Base-by-base conservation (phyloP, 2,888 invertebrate species). In the Catocala nupta region DNA sequence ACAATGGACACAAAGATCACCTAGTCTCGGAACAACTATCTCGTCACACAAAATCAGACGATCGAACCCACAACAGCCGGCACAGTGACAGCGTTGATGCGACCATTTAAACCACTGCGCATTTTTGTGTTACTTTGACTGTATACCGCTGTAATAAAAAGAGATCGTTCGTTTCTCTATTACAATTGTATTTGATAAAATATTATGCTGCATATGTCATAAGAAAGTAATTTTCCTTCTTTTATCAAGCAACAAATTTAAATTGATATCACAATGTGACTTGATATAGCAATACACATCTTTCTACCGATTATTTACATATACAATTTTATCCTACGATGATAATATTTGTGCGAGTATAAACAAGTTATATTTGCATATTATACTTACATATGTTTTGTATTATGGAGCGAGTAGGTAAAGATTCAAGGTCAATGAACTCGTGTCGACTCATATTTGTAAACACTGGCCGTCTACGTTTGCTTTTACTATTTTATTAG, bases 401-500 rank as follows among this genome's bases (percentile, higher is more conserved):
- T 63, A 58, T 57, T 54, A 34, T 45, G 2, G 52, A 62, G 57
- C 55, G 59, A 48, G 75, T 78, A 76, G 75, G 74, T 75, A 80
- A 72, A 68, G 66, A 68, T 70, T 59, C 78, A 73, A 78, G 84
- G 85, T 82, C 81, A 61, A 74, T 82, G 85, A 87, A 81, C 87
- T 72, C 83, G 77, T 82, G 82, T 81, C 78, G 73, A 69, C 70
- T 71, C 77, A 65, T 82, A 81, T 86, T 83, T 80, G 87, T 86
- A 84, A 87, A 84, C 86, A 85, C 43, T 59, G 39, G 52, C 59
- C 48, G 62, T 49, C 43, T 42, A 11, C 36, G 33, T 58, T 54
- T 13, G 48, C 54, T 47, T 44, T 8, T 49, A 63, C 55, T 65
- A 58, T 68, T 71, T 63, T 51, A 59, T 43, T 56, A 63, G 34